Evolutionary conservation across 2,113 vertebrate genomes (phyloP).

Genomic region (Plecturocebus donacophilus): DNA sequence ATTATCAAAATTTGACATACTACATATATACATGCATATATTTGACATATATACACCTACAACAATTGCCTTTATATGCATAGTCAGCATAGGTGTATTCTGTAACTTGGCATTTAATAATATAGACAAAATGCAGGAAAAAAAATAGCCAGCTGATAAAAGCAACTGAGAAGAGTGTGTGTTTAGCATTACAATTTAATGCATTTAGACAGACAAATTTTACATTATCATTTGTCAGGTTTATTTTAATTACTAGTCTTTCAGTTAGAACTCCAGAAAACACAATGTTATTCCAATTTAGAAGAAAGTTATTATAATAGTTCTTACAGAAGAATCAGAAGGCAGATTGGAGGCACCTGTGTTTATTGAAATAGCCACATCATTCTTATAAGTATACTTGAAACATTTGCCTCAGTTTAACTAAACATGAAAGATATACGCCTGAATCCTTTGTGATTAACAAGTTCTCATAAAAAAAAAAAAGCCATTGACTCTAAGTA

Average conservation of each 20-base stretch:
- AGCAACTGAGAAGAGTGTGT: constrained; percentile 38
- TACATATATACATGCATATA: not conserved
- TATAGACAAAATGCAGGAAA: not conserved
- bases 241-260: constrained; percentile 59
- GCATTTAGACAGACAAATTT: constrained; percentile 40
- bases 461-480: constrained; percentile 83
- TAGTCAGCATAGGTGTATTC: not conserved
- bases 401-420: constrained; percentile 87
- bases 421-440: constrained; percentile 92
- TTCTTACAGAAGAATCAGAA: constrained; percentile 81
- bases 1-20: not conserved
- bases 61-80: not conserved
- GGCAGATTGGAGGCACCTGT: constrained; percentile 68
- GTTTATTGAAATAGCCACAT: constrained; percentile 74
- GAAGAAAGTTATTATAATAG: constrained; percentile 78
- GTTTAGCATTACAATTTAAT: constrained; percentile 14
- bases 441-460: constrained; percentile 91
- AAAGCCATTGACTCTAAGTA: constrained; percentile 85
- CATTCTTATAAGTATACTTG: constrained; percentile 33
- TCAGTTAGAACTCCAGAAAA: constrained; percentile 32
- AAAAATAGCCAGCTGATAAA: constrained; percentile 15
- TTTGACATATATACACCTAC: not conserved
- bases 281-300: constrained; percentile 76
- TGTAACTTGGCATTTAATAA: not conserved
- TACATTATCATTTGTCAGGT: constrained; percentile 39